phyloP scores from a whole-genome alignment of 2,888 invertebrate species.

The Polia nebulosa region DNA sequence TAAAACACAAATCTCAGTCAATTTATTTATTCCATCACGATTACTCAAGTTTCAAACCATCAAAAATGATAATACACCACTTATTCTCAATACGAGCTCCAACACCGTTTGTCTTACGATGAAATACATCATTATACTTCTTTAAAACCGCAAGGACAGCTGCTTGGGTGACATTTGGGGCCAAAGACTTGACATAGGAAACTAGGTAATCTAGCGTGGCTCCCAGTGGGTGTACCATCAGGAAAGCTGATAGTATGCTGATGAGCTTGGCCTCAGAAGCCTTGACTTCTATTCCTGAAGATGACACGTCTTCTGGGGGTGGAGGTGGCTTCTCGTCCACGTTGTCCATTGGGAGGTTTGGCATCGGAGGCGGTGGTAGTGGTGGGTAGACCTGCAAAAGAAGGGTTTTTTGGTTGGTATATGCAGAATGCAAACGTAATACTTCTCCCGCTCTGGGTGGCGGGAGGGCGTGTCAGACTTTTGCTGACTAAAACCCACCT shows the following conservation, averaged over 20 bases:
- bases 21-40: constrained; percentile 30
- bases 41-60: constrained; percentile 64
- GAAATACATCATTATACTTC: constrained; percentile 79
- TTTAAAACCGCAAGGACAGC: constrained; percentile 74
- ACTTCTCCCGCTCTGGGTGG: too few species aligned
- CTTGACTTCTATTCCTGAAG: constrained; percentile 63
- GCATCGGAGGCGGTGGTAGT: constrained; percentile 69
- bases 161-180: constrained; percentile 73
- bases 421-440: not conserved
- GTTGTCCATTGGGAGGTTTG: constrained; percentile 22
- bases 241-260: constrained; percentile 83
- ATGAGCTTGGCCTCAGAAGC: constrained; percentile 82
- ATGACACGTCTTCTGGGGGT: constrained; percentile 66
- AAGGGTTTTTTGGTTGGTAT: not conserved
- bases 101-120: constrained; percentile 72
- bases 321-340: constrained; percentile 58
- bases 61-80: constrained; percentile 80
- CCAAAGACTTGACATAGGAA: constrained; percentile 80
- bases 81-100: constrained; percentile 78
- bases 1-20: constrained; percentile 12
- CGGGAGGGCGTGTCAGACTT: too few species aligned
- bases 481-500: too few species aligned
- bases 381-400: constrained; percentile 66
- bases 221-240: constrained; percentile 83
- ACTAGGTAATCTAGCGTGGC: constrained; percentile 81